Percentiles rank a stretch among this genome's conserved stretches.
Conservation (phyloP, 2,888 invertebrate genomes). For the Dryomyza anilis region DNA sequence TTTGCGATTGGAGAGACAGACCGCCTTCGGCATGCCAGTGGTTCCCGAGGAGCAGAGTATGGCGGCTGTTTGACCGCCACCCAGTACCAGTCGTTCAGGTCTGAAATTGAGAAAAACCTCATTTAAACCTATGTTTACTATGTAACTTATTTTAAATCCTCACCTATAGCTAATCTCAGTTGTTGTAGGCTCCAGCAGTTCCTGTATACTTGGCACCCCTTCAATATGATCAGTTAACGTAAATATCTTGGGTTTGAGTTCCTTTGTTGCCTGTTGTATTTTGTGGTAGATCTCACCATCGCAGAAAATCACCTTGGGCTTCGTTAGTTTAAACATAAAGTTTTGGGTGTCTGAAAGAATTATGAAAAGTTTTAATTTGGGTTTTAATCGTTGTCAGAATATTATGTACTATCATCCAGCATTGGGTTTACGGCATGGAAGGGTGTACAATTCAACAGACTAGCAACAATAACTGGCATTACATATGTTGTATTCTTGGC, state of each 20-base stretch:
- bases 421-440: constrained; percentile 45
- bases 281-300: constrained; percentile 44
- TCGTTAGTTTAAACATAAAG: constrained; percentile 42
- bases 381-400: neutral
- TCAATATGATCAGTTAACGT: constrained; percentile 31
- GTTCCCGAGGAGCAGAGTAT: constrained; percentile 53
- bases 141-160: too few species aligned
- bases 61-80: constrained; percentile 42
- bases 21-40: constrained; percentile 50
- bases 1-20: constrained; percentile 24
- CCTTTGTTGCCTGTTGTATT: constrained; percentile 33
- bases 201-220: constrained; percentile 26
- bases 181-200: constrained; percentile 29
- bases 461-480: constrained; percentile 45
- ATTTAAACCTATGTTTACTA: neutral
- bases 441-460: constrained; percentile 47
- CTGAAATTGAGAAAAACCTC: too few species aligned
- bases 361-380: neutral
- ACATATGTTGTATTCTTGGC: constrained; percentile 46
- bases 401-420: constrained; percentile 35
- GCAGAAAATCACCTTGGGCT: constrained; percentile 46
- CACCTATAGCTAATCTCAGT: constrained; percentile 30
- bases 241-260: constrained; percentile 29
- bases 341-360: constrained; percentile 35
- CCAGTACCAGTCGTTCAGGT: constrained; percentile 12